Conservation (phyloP, 2,888 invertebrate species). For the Sinohyriopsis cumingii region DNA sequence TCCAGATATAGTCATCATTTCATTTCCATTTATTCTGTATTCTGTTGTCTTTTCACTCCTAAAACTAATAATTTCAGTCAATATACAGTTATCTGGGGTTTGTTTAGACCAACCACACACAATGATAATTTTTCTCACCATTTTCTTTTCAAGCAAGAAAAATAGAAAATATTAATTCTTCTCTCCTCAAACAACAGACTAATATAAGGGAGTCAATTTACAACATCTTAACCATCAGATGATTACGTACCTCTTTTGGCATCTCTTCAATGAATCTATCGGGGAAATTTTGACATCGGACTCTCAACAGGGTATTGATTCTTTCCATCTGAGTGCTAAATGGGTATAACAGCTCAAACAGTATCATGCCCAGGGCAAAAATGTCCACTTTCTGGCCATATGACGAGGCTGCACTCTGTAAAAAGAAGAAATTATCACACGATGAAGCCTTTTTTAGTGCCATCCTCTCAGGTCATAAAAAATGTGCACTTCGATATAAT, state of each 20-base stretch:
- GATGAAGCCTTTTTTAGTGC: neutral
- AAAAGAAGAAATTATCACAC: constrained; percentile 2
- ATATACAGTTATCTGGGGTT: no score
- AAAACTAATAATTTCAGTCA: no score
- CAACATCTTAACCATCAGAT: no score
- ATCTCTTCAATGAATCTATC: constrained; percentile 78
- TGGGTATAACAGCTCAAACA: constrained; percentile 92
- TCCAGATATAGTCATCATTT: no score
- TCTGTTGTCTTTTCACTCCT: no score
- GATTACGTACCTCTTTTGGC: constrained; percentile 54
- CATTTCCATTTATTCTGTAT: no score
- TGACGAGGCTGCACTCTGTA: constrained; percentile 59
- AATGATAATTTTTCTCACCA: no score
- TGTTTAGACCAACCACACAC: no score
- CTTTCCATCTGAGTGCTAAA: constrained; percentile 95
- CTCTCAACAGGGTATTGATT: constrained; percentile 74
- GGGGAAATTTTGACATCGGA: constrained; percentile 82
- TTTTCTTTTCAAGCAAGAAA: no score
- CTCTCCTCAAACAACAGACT: no score
- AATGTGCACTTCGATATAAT: neutral
- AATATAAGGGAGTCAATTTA: no score
- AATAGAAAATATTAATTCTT: no score
- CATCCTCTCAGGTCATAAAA: neutral
- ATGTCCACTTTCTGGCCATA: constrained; percentile 88
- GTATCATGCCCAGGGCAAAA: constrained; percentile 92